Evolutionary conservation across 1,140 invertebrate genomes (phyloP), one percentile per base, ranked within the genome.

Genomic region (Octopus sinensis): DNA sequence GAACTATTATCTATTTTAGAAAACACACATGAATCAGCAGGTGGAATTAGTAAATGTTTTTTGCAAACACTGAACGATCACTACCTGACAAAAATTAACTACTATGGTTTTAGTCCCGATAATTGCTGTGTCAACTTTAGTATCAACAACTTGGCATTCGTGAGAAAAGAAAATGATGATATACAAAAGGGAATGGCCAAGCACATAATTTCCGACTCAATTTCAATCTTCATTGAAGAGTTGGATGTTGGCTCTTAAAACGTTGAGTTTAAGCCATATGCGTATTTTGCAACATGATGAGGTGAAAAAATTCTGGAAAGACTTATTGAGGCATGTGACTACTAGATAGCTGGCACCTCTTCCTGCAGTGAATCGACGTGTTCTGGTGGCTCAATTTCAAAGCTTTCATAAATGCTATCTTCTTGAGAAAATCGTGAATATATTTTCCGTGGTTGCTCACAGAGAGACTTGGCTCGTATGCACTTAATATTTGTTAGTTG

Each of bases 251-350:
- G n/a, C 62, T 13, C 30, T 68, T 12, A 68, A 3, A 68, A 68
- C 62, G n/a, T 68, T 68, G 62, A n/a, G 62, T n/a, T 68, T n/a
- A 68, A 68, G 62, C n/a, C 62, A 68, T 68, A 68, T 68, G 62
- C 62, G n/a, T 68, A 68, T 68, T 68, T 68, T 68, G 62, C 62
- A 68, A 68, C 12, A 68, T 68, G 62, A 68, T 68, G n/a, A 68
- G 62, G 62, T n/a, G 12, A n/a, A 68, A 68, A 68, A 12, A 68
- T n/a, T 13, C n/a, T 68, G 62, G 1, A 68, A 68, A 68, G n/a
- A 68, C n/a, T 68, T 68, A 68, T 68, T 68, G 62, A 68, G 62
- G 3, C 62, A 68, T 68, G 62, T 68, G 62, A 2, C 12, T n/a
- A 68, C 62, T 13, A 68, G 62, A 68, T 68, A n/a, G 1, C 62